phyloP scores from a whole-genome alignment of 2,113 vertebrate species.

The Chrysochloris asiatica region DNA sequence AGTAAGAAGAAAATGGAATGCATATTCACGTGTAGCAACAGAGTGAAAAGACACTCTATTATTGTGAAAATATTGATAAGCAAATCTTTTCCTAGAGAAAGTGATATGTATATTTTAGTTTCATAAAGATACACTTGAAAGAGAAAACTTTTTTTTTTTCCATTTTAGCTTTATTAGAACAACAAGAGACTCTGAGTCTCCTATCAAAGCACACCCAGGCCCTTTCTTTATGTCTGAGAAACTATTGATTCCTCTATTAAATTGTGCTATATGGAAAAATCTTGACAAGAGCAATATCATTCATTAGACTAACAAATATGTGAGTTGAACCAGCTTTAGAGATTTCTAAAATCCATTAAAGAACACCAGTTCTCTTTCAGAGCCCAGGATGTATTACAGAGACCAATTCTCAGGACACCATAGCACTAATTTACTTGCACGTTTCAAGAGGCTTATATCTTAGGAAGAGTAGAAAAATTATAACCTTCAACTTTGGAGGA shows the following conservation, averaged over 20 bases:
- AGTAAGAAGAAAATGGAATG: constrained; percentile 60
- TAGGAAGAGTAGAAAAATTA: constrained; percentile 75
- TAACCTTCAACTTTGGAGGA: constrained; percentile 73
- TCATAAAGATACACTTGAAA: constrained; percentile 77
- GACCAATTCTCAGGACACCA: constrained; percentile 77
- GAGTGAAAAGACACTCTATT: constrained; percentile 50
- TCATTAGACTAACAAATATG: constrained; percentile 82
- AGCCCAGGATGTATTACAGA: constrained; percentile 77
- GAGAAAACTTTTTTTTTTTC: background rate
- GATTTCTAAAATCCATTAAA: constrained; percentile 81
- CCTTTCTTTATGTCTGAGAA: constrained; percentile 76
- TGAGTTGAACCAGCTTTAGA: constrained; percentile 80
- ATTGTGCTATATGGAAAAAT: constrained; percentile 81
- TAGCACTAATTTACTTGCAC: constrained; percentile 78
- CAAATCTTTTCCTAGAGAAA: constrained; percentile 74
- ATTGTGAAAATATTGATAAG: constrained; percentile 72
- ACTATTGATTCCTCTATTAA: constrained; percentile 82
- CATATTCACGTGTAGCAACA: constrained; percentile 75
- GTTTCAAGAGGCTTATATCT: constrained; percentile 75
- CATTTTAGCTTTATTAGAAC: constrained; percentile 77
- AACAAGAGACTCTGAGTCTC: constrained; percentile 70
- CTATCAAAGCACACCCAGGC: constrained; percentile 67
- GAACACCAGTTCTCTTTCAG: constrained; percentile 71
- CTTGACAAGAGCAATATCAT: constrained; percentile 81
- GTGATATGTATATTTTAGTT: constrained; percentile 70